Conservation (phyloP, 2,797 vertebrate genomes). For the Cygnus olor region DNA sequence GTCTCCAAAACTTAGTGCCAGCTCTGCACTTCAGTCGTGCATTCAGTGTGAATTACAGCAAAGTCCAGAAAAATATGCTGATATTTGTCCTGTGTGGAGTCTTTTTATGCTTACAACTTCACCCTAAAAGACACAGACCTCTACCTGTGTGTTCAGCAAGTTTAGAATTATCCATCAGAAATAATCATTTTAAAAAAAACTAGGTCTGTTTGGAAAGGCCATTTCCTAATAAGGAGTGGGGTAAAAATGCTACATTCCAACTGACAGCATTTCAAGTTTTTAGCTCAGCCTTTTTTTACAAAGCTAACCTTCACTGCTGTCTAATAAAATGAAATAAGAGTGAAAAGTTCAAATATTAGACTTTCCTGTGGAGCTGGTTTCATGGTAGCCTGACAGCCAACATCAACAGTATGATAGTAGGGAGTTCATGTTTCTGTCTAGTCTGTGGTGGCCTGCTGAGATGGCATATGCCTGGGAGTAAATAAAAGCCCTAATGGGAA, state of each 20-base stretch:
- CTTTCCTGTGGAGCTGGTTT: slow-evolving; percentile 80
- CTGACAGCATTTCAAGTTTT: neutral
- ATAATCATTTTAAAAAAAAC: neutral
- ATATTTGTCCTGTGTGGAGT: slow-evolving; percentile 32
- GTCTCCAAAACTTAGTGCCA: neutral
- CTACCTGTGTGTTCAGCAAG: neutral
- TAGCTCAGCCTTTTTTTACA: neutral
- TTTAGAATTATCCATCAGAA: neutral
- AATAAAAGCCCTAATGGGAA: slow-evolving; percentile 36
- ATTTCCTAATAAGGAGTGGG: neutral
- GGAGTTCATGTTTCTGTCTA: slow-evolving; percentile 78
- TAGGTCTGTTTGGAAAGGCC: neutral
- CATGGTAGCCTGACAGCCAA: slow-evolving; percentile 74
- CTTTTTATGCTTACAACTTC: neutral
- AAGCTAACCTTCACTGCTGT: slow-evolving; percentile 70
- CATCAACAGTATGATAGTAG: slow-evolving; percentile 73
- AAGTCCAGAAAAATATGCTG: slow-evolving; percentile 9
- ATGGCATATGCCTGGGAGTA: slow-evolving; percentile 63
- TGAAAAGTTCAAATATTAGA: slow-evolving; percentile 87
- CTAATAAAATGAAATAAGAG: slow-evolving; percentile 76
- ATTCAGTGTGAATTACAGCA: neutral
- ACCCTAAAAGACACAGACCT: neutral
- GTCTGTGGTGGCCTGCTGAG: slow-evolving; percentile 77
- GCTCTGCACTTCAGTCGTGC: neutral
- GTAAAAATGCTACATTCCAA: neutral